These are phyloP conservation scores for Trichopria drosophilae DNA, from an alignment of 2,888 invertebrate genomes.

Conservation along the genomic window DNA sequence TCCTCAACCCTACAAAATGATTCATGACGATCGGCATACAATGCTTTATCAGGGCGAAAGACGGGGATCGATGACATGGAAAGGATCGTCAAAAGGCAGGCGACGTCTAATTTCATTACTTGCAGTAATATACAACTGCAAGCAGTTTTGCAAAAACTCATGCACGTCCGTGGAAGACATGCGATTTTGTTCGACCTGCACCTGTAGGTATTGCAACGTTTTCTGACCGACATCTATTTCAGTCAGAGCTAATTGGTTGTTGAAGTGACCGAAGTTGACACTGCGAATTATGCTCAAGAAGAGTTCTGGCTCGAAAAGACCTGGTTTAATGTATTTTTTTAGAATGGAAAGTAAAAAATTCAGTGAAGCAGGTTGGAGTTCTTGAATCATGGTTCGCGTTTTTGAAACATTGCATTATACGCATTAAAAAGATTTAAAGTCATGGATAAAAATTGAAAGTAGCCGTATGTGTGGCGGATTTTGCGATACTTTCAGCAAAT, in stretches of 20 bases:
- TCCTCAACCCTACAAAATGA: not conserved
- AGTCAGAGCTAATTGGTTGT: conserved; percentile 6
- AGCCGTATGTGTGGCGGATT: conserved; percentile 1
- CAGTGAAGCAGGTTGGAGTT: conserved; percentile 11
- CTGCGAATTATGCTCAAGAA: too few species aligned
- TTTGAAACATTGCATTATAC: conserved; percentile 25
- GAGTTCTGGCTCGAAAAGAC: conserved; percentile 1
- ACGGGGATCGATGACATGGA: conserved; percentile 5
- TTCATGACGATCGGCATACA: not conserved
- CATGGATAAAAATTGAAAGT: conserved; percentile 9
- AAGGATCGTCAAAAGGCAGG: conserved; percentile 14
- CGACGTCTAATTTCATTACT: conserved; percentile 13
- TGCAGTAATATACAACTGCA: conserved; percentile 22
- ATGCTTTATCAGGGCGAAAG: not conserved
- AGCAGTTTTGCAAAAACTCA: conserved; percentile 13
- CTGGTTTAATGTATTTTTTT: conserved; percentile 17
- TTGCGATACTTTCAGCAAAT: too few species aligned
- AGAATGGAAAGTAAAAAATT: conserved; percentile 9
- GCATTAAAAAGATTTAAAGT: conserved; percentile 24
- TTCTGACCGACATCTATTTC: conserved; percentile 19
- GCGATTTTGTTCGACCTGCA: conserved; percentile 6
- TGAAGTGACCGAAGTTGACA: not conserved
- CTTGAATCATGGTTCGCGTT: conserved; percentile 12
- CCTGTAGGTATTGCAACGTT: too few species aligned
- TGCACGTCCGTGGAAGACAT: too few species aligned